These are phyloP conservation scores for Eufriesea mexicana DNA, from an alignment of 1,140 invertebrate species.

Conservation along the genomic window DNA sequence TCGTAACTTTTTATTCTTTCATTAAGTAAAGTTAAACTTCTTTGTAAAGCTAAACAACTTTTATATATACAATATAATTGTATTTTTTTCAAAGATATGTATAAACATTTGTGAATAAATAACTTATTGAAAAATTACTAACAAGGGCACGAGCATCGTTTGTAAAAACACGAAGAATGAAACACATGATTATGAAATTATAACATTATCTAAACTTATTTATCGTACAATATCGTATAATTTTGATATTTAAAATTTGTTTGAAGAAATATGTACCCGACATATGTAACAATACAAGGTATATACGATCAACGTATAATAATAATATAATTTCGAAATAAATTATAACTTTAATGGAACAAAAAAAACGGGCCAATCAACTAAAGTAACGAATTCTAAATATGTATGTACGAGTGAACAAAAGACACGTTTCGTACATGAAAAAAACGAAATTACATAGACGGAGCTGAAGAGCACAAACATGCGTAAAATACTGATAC, in stretches of 20 bases:
- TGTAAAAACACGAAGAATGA: background rate
- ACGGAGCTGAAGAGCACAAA: background rate
- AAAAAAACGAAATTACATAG: conserved; percentile 17
- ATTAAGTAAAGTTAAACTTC: background rate
- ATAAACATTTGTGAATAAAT: background rate
- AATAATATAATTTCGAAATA: conserved; percentile 1
- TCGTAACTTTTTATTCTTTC: background rate
- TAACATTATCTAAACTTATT: background rate
- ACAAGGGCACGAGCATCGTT: conserved; percentile 24
- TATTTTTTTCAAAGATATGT: background rate
- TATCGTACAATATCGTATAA: background rate
- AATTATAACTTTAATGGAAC: conserved; percentile 18
- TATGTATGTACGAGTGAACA: background rate
- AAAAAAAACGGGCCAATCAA: background rate
- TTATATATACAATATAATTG: background rate
- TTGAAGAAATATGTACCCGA: background rate
- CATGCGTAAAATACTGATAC: conserved; percentile 32
- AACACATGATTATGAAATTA: background rate
- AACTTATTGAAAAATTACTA: background rate
- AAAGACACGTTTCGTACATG: background rate
- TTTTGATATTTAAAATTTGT: conserved; percentile 14
- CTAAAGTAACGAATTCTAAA: background rate
- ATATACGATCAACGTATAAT: conserved; percentile 21
- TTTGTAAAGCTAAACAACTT: background rate
- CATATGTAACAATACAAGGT: conserved; percentile 34